Evolutionary conservation across 2,797 vertebrate species (phyloP), one percentile per base, ranked within the genome.

Genomic region (Sebastes nivosus): DNA sequence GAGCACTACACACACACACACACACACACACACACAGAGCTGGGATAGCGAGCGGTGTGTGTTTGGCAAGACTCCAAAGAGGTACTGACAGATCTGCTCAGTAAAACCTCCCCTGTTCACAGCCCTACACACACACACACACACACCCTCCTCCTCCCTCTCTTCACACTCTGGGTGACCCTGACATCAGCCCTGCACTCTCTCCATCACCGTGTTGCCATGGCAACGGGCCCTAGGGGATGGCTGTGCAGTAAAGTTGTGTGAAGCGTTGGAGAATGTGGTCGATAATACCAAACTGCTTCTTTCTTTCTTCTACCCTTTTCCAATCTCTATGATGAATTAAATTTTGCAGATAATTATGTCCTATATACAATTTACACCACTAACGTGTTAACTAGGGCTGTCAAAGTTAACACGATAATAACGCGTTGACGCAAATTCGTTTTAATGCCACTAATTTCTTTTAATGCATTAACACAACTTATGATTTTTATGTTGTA

Each of bases 101-200:
- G 85, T 73, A 82, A 81, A 79, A 69, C 80, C 86, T 83, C 86
- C 75, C 72, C 71, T 85, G 57, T 76, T 76, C 80, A 81, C 66
- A 79, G 67, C 54, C 55, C 22, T 55, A 4, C 75, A 63, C 74
- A 54, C 63, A 27, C 75, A 42, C 29, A 57, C 70, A 80, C 71
- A 81, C 79, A 63, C 69, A 72, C 67, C 50, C 61, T 64, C 66
- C 90, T 80, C 87, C 88, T 89, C 90, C 87, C 75, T 80, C 82
- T 80, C 83, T 77, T 92, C 89, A 92, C 94, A 95, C 95, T 96
- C 93, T 91, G 46, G 27, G 52, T 95, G 95, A 95, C 95, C 95
- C 93, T 87, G 85, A 89, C 92, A 89, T 94, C 89, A 91, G 89
- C 88, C 89, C 92, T 92, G 87, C 93, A 93, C 94, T 92, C 95